Percentiles rank a stretch among this genome's conserved stretches.
Conservation (phyloP, 2,113 vertebrate species). For the Martes martes region DNA sequence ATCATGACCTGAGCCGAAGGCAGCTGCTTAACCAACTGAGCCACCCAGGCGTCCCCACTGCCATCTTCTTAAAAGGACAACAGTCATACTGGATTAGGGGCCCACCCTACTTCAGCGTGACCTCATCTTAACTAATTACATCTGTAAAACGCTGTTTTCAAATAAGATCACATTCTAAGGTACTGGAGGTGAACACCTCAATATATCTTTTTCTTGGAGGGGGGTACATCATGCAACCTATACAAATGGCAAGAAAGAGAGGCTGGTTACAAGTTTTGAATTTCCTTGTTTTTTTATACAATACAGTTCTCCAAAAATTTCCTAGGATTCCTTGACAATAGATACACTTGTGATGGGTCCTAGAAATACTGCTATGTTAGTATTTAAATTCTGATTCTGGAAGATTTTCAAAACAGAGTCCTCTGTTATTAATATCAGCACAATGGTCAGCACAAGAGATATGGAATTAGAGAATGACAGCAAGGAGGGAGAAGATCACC, state of each 20-base stretch:
- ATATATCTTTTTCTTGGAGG: neutral
- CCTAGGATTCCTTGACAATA: slow-evolving; percentile 16
- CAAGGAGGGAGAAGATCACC: slow-evolving; percentile 72
- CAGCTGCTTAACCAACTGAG: no score
- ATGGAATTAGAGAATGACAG: slow-evolving; percentile 52
- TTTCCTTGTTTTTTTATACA: neutral
- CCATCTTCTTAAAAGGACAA: neutral
- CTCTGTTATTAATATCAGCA: slow-evolving; percentile 61
- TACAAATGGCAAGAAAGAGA: slow-evolving; percentile 57
- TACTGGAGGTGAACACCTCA: neutral
- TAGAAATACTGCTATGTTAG: slow-evolving; percentile 78
- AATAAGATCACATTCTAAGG: neutral
- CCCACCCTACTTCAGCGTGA: no score
- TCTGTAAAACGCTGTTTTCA: neutral
- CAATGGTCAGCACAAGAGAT: slow-evolving; percentile 66
- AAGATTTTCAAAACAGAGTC: slow-evolving; percentile 78
- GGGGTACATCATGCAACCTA: neutral
- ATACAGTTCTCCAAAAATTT: slow-evolving; percentile 39
- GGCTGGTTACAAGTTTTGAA: slow-evolving; percentile 48
- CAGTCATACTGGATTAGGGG: neutral
- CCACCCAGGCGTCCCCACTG: no score
- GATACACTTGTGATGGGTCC: slow-evolving; percentile 75
- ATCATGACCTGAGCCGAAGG: no score
- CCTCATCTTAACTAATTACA: neutral
- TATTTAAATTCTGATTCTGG: slow-evolving; percentile 76